Percentiles rank a stretch among this genome's conserved stretches.
Conservation (phyloP, 2,113 vertebrate species). For the Antechinus flavipes region DNA sequence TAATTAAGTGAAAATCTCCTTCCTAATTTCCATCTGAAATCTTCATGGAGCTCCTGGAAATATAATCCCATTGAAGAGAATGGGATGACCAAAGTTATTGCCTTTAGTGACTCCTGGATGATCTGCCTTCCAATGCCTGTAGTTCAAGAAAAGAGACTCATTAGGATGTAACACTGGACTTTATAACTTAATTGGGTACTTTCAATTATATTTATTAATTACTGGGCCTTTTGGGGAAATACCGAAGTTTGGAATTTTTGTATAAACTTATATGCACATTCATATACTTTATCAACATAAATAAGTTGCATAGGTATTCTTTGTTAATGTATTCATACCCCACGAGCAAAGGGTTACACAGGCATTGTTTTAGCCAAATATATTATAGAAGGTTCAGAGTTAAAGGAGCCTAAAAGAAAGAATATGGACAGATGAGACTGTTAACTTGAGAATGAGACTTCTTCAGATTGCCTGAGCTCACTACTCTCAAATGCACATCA, state of each 20-base stretch:
- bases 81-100: background rate
- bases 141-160: background rate
- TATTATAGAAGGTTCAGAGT: accelerated
- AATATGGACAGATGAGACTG: background rate
- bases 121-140: background rate
- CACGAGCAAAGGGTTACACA: background rate
- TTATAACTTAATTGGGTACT: background rate
- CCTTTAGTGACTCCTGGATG: background rate
- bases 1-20: background rate
- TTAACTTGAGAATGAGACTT: background rate
- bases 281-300: too few species aligned
- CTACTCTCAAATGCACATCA: background rate
- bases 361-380: accelerated
- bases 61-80: background rate
- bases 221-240: background rate
- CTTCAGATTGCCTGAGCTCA: background rate
- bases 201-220: background rate
- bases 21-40: background rate
- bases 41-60: background rate
- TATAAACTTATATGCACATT: background rate
- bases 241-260: background rate
- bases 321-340: background rate
- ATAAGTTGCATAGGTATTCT: background rate
- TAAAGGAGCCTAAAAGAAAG: background rate
- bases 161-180: background rate